Evolutionary conservation across 1,140 invertebrate genomes (phyloP), one percentile per base, ranked within the genome.

Genomic region (Neodiprion lecontei): DNA sequence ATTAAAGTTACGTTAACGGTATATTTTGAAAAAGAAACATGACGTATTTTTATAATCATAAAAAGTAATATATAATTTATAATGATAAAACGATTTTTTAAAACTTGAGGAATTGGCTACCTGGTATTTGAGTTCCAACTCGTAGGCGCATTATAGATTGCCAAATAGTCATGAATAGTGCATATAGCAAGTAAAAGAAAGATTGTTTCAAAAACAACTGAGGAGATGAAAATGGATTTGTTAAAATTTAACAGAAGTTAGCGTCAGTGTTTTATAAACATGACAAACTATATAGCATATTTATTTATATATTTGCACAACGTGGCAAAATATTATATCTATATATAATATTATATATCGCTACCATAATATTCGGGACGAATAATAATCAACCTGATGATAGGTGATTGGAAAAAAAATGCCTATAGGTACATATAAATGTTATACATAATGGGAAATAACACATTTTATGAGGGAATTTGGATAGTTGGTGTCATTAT

Each of bases 241-340:
- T 88, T 88, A 87, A 88, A 88, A 87, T 88, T 87, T 87, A 88
- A 87, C 86, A 86, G 84, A 86, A 86, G 85, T 83, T 82, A 79
- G 79, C 80, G 85, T 88, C 86, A 85, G 79, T 88, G 86, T 88
- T 88, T 88, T 87, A 87, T 88, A 88, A 88, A 88, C 85, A 88
- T 86, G 86, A 84, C 83, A 83, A 79, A 84, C 28, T 40, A 75
- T 83, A 80, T 87, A 86, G 81, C 82, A 82, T 86, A 87, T 84
- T 85, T 85, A 84, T 87, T 87, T 87, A 83, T 86, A 74, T 76
- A 76, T 73, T 72, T 76, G 72, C 50, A 73, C 67, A 68, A 68
- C 48, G 21, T 49, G 23, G 67, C 53, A 61, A 61, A 61, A 61
- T 14, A 61, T 40, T 40, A 40, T 40, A 40, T 40, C 28, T 40